phyloP scores from a whole-genome alignment of 2,888 invertebrate species.

The Belgica antarctica region DNA sequence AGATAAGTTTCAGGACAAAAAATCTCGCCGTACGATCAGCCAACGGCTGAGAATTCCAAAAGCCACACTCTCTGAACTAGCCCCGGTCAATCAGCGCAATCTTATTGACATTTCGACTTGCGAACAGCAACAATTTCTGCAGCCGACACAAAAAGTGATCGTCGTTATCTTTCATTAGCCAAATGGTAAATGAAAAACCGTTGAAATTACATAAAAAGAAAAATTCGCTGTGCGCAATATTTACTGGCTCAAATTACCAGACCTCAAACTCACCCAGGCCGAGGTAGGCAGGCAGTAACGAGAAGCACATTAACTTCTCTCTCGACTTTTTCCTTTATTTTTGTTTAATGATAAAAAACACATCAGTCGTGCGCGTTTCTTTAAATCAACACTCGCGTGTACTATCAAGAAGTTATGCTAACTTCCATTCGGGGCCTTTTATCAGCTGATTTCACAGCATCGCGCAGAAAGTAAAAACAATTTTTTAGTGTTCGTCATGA shows the following conservation, averaged over 20 bases:
- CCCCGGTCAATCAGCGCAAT: background rate
- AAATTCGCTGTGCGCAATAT: conserved; percentile 1
- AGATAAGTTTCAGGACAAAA: background rate
- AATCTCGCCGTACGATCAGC: background rate
- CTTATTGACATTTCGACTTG: conserved; percentile 8
- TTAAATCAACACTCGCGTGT: conserved; percentile 2
- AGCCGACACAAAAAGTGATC: background rate
- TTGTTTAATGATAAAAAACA: conserved; percentile 24
- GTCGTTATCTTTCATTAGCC: conserved; percentile 36
- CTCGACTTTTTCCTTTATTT: background rate
- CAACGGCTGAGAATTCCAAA: background rate
- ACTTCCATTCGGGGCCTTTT: conserved; percentile 17
- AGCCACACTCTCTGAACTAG: background rate
- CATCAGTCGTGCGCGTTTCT: conserved; percentile 18
- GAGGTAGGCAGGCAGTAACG: conserved; percentile 24
- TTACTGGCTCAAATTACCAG: conserved; percentile 32
- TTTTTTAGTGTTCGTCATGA: too few species aligned
- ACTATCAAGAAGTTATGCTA: conserved; percentile 30
- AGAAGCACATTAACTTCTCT: conserved; percentile 27
- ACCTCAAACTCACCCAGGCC: background rate
- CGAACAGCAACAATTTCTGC: background rate
- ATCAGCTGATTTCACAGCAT: conserved; percentile 39
- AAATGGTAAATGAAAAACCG: conserved; percentile 11
- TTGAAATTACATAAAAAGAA: conserved; percentile 22
- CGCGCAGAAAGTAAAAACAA: background rate